Conservation (phyloP, 2,797 vertebrate species). For the Lophotriccus pileatus region DNA sequence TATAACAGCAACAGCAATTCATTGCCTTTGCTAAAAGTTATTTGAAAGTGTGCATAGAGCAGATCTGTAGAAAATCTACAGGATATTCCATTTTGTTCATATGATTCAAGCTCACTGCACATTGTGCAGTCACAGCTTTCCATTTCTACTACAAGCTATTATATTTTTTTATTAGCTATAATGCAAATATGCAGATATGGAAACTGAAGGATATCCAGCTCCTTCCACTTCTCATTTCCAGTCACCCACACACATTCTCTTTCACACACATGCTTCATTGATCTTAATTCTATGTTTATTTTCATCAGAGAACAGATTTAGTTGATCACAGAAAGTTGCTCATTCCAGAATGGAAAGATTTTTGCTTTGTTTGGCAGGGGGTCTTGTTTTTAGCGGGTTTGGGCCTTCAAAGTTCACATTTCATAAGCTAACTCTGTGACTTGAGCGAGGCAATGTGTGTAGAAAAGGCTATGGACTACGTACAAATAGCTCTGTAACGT, state of each 20-base stretch:
- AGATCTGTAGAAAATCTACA: constrained; percentile 60
- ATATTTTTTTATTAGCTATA: constrained; percentile 23
- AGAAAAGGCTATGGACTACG: neutral
- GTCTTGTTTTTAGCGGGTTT: constrained; percentile 24
- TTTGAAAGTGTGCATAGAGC: constrained; percentile 55
- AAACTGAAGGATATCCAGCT: constrained; percentile 47
- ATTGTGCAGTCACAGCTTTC: constrained; percentile 25
- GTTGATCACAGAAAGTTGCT: constrained; percentile 15
- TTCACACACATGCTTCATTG: neutral
- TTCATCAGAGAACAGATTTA: constrained; percentile 44
- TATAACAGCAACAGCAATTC: constrained; percentile 13
- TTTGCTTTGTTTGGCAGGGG: constrained; percentile 56
- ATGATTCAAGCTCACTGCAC: constrained; percentile 5
- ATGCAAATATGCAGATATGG: constrained; percentile 17
- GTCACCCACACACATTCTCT: neutral
- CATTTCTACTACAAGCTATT: constrained; percentile 17
- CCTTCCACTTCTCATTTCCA: constrained; percentile 15
- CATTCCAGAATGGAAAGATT: constrained; percentile 20
- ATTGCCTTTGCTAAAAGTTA: constrained; percentile 64
- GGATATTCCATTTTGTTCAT: constrained; percentile 28
- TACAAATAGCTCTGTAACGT: neutral
- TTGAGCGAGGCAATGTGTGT: neutral
- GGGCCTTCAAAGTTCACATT: constrained; percentile 38
- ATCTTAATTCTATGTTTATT: constrained; percentile 36
- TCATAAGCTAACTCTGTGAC: neutral